Conservation (phyloP, 1,140 invertebrate species). For the Thalassaphorura encarpata region DNA sequence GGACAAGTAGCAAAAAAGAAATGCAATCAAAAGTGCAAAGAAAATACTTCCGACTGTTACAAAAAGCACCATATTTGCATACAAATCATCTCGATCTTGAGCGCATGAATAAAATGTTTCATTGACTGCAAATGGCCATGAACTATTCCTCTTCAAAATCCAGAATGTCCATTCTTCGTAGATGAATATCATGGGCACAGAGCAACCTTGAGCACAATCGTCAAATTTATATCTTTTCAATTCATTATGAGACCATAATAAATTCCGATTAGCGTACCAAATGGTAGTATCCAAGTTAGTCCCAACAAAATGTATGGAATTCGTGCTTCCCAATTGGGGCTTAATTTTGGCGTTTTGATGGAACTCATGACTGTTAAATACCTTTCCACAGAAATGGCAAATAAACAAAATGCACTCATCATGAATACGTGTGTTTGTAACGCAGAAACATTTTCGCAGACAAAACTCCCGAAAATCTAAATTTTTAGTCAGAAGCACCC, state of each 20-base stretch:
- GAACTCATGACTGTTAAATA: conserved; percentile 19
- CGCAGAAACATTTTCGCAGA: conserved; percentile 11
- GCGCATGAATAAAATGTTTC: conserved; percentile 12
- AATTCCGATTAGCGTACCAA: conserved; percentile 5
- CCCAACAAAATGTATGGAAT: background rate
- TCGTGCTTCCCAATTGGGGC: background rate
- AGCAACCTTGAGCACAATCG: background rate
- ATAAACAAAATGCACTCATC: conserved; percentile 22
- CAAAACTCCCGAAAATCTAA: conserved; percentile 15
- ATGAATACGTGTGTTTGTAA: conserved; percentile 13
- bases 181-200: conserved; percentile 9
- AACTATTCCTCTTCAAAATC: conserved; percentile 1
- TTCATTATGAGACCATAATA: background rate
- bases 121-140: background rate
- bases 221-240: background rate
- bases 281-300: conserved; percentile 13
- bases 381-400: conserved; percentile 24
- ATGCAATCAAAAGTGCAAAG: background rate
- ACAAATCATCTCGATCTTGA: background rate
- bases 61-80: background rate
- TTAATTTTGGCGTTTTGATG: background rate
- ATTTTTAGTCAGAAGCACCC: background rate
- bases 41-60: conserved; percentile 1
- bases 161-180: conserved; percentile 6
- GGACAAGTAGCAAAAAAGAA: conserved; percentile 24